These are phyloP conservation scores for Schizaphis graminum DNA, from an alignment of 2,888 invertebrate genomes.

Conservation along the genomic window DNA sequence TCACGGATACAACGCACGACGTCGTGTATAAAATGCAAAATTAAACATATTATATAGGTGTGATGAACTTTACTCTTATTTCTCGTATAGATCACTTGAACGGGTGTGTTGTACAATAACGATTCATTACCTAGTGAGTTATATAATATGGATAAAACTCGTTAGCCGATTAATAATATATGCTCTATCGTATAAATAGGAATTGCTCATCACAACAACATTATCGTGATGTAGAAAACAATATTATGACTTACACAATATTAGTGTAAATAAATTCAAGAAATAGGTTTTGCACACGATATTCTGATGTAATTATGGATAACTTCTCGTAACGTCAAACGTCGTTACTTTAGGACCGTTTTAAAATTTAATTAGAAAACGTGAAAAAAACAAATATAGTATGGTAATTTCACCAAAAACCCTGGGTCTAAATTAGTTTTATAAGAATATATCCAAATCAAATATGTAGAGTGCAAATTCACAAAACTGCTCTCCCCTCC, in stretches of 20 bases:
- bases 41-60: not conserved
- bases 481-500: not conserved
- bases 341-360: not conserved
- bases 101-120: not conserved
- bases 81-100: not conserved
- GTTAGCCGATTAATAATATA: slow-evolving; percentile 5
- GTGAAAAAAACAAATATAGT: not conserved
- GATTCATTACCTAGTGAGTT: not conserved
- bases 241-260: not conserved
- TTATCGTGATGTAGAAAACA: not conserved
- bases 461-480: not conserved
- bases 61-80: not conserved
- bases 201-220: slow-evolving; percentile 18
- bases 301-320: not conserved
- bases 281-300: not conserved
- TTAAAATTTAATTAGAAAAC: not conserved
- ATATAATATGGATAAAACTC: slow-evolving; percentile 25
- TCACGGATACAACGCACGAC: not conserved
- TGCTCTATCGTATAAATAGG: not conserved
- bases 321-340: not conserved
- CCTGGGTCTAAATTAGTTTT: not conserved
- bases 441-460: not conserved
- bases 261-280: not conserved
- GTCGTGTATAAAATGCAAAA: not conserved
- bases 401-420: slow-evolving; percentile 14